Conservation (phyloP, 2,797 vertebrate genomes). For the Poecilia gillii region DNA sequence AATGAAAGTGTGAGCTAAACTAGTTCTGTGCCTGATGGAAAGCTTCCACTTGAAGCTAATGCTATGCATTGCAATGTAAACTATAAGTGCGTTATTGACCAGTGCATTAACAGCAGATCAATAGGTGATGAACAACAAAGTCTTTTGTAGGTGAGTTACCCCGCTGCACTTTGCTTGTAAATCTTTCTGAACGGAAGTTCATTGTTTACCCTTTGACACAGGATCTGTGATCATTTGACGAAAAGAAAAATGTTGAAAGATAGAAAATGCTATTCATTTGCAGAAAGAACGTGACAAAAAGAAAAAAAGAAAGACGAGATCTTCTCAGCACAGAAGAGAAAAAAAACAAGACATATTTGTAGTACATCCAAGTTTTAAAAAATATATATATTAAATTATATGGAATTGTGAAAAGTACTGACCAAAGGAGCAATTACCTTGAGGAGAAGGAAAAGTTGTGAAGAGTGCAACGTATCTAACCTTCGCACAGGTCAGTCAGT, state of each 20-base stretch:
- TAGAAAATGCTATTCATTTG: neutral
- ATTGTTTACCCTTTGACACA: neutral
- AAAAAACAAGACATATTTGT: neutral
- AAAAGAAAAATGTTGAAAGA: neutral
- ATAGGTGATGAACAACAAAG: slow-evolving; percentile 18
- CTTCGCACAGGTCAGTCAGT: slow-evolving; percentile 61
- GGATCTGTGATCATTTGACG: neutral
- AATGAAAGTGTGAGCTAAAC: neutral
- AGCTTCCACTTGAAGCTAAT: slow-evolving; percentile 9
- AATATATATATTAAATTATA: neutral
- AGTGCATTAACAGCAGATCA: slow-evolving; percentile 29
- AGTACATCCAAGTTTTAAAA: neutral
- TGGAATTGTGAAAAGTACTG: slow-evolving; percentile 7
- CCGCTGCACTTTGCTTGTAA: slow-evolving; percentile 24
- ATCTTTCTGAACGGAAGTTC: neutral
- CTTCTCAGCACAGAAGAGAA: neutral
- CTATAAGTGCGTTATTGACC: slow-evolving; percentile 26
- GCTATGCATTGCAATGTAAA: neutral
- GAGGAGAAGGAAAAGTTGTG: slow-evolving; percentile 11
- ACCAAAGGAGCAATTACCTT: neutral
- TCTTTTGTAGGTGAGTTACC: slow-evolving; percentile 23
- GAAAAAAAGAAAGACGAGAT: neutral
- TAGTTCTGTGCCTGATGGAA: slow-evolving; percentile 7
- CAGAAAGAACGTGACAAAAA: neutral
- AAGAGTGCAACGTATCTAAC: slow-evolving; percentile 52